These are phyloP conservation scores for Falco rusticolus DNA, from an alignment of 2,797 vertebrate genomes.

Conservation along the genomic window DNA sequence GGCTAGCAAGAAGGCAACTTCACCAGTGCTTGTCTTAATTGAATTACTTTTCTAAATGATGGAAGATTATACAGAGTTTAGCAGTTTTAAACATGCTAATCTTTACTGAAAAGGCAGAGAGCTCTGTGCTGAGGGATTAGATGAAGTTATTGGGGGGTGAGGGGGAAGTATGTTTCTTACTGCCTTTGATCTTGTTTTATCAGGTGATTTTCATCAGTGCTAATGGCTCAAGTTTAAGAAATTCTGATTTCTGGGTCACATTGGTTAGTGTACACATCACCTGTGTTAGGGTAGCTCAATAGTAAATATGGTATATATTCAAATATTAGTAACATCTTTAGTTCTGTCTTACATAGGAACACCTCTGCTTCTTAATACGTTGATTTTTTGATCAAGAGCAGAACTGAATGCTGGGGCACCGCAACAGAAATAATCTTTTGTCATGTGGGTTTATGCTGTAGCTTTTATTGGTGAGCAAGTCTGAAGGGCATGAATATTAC, in stretches of 20 bases:
- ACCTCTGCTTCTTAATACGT: neutral
- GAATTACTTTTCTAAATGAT: slow-evolving; percentile 59
- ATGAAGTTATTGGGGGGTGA: neutral
- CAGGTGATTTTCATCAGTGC: neutral
- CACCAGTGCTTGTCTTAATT: slow-evolving; percentile 37
- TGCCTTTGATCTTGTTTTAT: slow-evolving; percentile 36
- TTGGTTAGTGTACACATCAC: neutral
- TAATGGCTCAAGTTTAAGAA: neutral
- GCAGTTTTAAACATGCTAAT: slow-evolving; percentile 61
- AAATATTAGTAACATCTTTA: neutral
- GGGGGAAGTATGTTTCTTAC: neutral
- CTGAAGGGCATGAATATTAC: neutral
- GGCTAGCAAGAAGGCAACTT: neutral
- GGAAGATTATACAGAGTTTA: slow-evolving; percentile 59
- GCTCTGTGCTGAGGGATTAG: slow-evolving; percentile 45
- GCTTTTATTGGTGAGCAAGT: neutral
- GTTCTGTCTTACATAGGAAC: neutral
- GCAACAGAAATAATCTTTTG: neutral
- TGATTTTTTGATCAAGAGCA: neutral
- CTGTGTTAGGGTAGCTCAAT: neutral
- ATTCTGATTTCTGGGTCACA: neutral
- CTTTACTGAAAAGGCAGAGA: slow-evolving; percentile 50
- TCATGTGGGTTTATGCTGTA: neutral
- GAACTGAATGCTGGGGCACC: neutral
- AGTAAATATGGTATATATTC: neutral